phyloP scores from a whole-genome alignment of 2,888 invertebrate species.

The Hemithea aestivaria region DNA sequence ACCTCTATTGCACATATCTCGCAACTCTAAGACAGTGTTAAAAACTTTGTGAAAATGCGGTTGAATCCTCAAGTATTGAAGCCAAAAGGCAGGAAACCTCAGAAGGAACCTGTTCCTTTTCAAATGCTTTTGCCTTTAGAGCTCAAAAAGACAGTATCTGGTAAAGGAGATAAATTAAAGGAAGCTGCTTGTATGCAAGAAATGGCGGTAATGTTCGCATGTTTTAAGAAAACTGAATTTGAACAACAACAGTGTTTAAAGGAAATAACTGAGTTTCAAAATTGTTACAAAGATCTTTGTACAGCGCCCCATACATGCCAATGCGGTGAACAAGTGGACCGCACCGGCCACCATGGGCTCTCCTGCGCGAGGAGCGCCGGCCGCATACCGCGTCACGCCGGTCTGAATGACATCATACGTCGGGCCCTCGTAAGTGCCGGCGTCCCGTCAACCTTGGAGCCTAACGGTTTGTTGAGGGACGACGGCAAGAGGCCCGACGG shows the following conservation, averaged over 20 bases:
- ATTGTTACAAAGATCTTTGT: constrained; percentile 82
- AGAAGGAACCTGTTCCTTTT: constrained; percentile 80
- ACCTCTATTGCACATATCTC: constrained; percentile 4
- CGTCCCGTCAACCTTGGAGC: too few species aligned
- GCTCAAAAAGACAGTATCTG: constrained; percentile 83
- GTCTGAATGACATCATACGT: too few species aligned
- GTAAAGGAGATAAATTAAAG: constrained; percentile 82
- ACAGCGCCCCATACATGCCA: too few species aligned
- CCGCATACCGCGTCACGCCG: too few species aligned
- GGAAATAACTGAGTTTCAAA: constrained; percentile 83
- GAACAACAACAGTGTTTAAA: constrained; percentile 82
- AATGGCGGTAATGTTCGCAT: constrained; percentile 86
- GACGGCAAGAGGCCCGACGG: too few species aligned
- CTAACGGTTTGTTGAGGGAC: too few species aligned
- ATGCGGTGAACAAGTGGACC: too few species aligned
- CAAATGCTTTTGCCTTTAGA: constrained; percentile 83
- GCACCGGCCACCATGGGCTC: too few species aligned
- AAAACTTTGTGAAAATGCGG: constrained; percentile 45
- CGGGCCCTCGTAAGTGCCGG: too few species aligned
- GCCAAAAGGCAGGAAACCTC: constrained; percentile 53
- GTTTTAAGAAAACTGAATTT: constrained; percentile 87
- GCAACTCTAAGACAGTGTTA: background rate
- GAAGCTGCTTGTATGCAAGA: constrained; percentile 88
- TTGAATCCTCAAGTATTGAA: constrained; percentile 43
- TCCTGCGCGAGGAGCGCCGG: too few species aligned